Percentiles rank a stretch among this genome's conserved stretches.
Conservation (phyloP, 30 jellyfish, hydroid and myxozoan species). For the Hydractinia symbiolongicarpus region DNA sequence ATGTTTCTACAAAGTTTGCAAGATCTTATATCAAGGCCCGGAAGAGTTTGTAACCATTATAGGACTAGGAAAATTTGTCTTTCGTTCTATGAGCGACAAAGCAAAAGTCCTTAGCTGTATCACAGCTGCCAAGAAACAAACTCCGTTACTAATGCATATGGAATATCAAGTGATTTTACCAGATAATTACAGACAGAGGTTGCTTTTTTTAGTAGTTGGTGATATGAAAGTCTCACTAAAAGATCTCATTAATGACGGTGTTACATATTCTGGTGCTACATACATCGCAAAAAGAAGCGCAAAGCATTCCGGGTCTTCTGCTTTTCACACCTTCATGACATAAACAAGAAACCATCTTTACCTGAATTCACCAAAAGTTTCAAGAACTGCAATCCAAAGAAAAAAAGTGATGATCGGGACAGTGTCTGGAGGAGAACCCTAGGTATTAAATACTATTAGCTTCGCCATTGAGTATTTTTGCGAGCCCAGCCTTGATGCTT, state of each 20-base stretch:
- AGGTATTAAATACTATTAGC: conserved; percentile 46
- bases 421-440: conserved; percentile 59
- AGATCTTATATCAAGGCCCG: not conserved
- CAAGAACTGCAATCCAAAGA: conserved; percentile 34
- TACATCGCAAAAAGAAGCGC: conserved; percentile 43
- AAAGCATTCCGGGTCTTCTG: conserved; percentile 45
- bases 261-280: conserved; percentile 37
- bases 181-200: conserved; percentile 26
- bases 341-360: conserved; percentile 46
- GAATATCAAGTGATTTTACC: conserved; percentile 48
- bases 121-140: conserved; percentile 55
- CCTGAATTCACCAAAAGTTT: conserved; percentile 41
- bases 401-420: conserved; percentile 44
- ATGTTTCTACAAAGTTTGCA: conserved; percentile 43
- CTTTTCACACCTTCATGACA: conserved; percentile 48
- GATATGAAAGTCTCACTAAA: conserved; percentile 53
- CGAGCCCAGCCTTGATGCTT: conserved; percentile 55
- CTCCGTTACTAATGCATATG: conserved; percentile 49
- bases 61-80: no score
- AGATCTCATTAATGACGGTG: conserved; percentile 39
- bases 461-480: conserved; percentile 54
- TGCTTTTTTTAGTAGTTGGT: no score
- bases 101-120: conserved; percentile 45
- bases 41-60: not conserved
- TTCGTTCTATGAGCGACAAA: conserved; percentile 44